Base-by-base conservation (phyloP, 2,888 invertebrate genomes). In the Eucriotettix oculatus region DNA sequence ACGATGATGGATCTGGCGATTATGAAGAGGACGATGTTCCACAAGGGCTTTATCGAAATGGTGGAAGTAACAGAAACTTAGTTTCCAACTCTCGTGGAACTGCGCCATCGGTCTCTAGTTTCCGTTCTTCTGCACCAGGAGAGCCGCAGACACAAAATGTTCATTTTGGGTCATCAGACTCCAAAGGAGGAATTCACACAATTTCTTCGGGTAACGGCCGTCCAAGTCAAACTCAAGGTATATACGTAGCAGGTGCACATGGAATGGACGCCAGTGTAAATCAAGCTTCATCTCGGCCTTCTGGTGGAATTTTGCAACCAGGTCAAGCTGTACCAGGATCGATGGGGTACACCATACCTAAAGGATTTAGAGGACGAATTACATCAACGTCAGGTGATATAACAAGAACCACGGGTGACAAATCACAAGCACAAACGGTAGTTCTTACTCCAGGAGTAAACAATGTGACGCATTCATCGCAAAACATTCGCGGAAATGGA, bases 361-460 rank as follows among this genome's bases (percentile, higher is more conserved):
- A 79, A 63, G 82, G 90, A 62, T 81, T 85, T 59, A 78, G 86
- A 58, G 85, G 83, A 56, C 79, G 82, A 59, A 80, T 86, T 56
- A 73, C 73, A 60, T 83, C 85, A 0, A 77, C 82, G 10, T 79
- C 85, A 0, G 82, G 82, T 17, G 73, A 78, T 66, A 80, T 81
- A 1, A 80, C 79, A 58, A 78, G 56, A 64, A 68, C 63, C 0
- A 73, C 78, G 2, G 75, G 76, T 60, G 81, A 79, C 42, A 80
- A 83, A 64, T 81, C 85, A 9, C 85, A 85, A 72, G 82, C 84
- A 2, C 85, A 85, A 71, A 83, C 82, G 1, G 82, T 84, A 10
- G 76, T 78, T 1, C 65, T 67, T 61, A 75, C 75, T 54, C 79
- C 79, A 5, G 79, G 79, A 5, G 71, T 72, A 9, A 79, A 79